Evolutionary conservation across 2,888 invertebrate genomes (phyloP).

Genomic region (Torymus tubicola): DNA sequence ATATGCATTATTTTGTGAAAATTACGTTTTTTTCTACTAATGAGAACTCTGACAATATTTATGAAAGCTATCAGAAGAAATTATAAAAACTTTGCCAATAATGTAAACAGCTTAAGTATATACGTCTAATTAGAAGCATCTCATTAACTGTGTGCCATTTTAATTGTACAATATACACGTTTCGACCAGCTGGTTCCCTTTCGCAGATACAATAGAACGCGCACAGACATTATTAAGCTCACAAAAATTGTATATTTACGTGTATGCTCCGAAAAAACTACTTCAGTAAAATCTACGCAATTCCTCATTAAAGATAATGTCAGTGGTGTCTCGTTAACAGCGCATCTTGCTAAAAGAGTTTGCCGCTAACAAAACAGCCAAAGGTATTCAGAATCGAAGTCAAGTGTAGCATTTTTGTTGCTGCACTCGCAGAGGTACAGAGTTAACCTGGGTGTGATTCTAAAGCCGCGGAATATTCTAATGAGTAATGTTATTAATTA

Average conservation of each 20-base stretch:
- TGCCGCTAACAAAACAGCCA: neutral
- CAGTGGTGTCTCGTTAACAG: conserved; percentile 6
- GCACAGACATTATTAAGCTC: neutral
- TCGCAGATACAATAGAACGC: too few species aligned
- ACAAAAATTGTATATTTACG: neutral
- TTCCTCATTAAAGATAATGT: conserved; percentile 5
- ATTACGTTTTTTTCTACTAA: too few species aligned
- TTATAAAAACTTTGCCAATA: neutral
- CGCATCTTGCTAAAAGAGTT: neutral
- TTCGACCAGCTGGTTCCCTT: too few species aligned
- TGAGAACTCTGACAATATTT: too few species aligned
- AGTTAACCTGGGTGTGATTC: too few species aligned
- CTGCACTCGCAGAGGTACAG: too few species aligned
- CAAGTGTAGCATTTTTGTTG: too few species aligned
- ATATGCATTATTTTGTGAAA: too few species aligned
- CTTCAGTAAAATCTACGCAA: neutral
- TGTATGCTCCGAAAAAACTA: neutral
- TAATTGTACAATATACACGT: neutral
- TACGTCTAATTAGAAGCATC: conserved; percentile 11
- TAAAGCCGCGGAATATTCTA: too few species aligned
- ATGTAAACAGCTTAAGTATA: neutral
- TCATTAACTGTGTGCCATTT: neutral
- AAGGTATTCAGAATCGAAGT: neutral
- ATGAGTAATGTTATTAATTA: too few species aligned
- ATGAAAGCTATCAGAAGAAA: too few species aligned